Evolutionary conservation across 1,140 invertebrate genomes (phyloP).

Genomic region (Pachyrhynchus sulphureomaculatus): DNA sequence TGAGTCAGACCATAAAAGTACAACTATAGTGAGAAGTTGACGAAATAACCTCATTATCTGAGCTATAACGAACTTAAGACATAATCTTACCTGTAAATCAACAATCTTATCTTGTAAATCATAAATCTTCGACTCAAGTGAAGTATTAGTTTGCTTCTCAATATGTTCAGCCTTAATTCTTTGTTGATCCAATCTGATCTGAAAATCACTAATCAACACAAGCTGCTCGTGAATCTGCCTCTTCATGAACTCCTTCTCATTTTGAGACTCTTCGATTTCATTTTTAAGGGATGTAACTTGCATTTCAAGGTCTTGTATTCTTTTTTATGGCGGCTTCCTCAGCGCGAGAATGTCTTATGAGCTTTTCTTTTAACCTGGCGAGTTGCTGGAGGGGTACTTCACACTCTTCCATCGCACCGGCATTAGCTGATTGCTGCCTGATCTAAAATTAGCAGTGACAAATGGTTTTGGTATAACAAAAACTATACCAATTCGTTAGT

Average conservation of each 20-base stretch:
- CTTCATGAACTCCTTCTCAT: slow-evolving; percentile 77
- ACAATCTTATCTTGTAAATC: slow-evolving; percentile 61
- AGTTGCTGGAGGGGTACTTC: slow-evolving; percentile 49
- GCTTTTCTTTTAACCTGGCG: slow-evolving; percentile 64
- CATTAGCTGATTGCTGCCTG: slow-evolving; percentile 38
- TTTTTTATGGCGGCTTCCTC: slow-evolving; percentile 74
- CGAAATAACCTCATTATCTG: too few species aligned
- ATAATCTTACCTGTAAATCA: slow-evolving; percentile 48
- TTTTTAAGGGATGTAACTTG: slow-evolving; percentile 61
- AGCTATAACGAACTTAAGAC: too few species aligned
- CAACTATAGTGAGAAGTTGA: too few species aligned
- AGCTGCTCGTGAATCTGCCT: slow-evolving; percentile 77
- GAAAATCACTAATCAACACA: slow-evolving; percentile 73
- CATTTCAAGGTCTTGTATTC: slow-evolving; percentile 74
- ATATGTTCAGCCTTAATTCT: slow-evolving; percentile 69
- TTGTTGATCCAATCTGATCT: slow-evolving; percentile 76
- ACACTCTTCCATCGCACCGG: slow-evolving; percentile 41
- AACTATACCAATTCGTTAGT: too few species aligned
- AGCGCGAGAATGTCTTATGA: slow-evolving; percentile 65
- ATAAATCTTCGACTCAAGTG: slow-evolving; percentile 66
- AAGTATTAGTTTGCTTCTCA: slow-evolving; percentile 65
- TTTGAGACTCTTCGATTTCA: slow-evolving; percentile 71
- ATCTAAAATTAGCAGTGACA: slow-evolving; percentile 30
- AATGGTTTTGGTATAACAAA: too few species aligned
- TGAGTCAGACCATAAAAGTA: too few species aligned